Evolutionary conservation across 30 jellyfish, hydroid and myxozoan species (phyloP), one percentile per base, ranked within the genome.

Genomic region (Hydractinia echinata): DNA sequence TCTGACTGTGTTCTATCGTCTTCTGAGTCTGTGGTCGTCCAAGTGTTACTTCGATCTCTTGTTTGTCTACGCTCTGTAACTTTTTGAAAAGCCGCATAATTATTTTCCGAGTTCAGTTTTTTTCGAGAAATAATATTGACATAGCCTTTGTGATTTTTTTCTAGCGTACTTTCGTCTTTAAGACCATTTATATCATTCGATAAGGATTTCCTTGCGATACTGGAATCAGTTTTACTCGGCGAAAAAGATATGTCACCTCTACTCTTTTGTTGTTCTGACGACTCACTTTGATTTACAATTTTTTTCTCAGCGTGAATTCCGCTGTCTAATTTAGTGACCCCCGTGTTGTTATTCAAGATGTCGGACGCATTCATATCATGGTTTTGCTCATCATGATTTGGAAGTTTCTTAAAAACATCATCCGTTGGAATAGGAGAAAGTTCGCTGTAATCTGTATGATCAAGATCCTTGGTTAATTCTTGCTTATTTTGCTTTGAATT

Each of bases 11-110:
- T 6, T 7, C n/a, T 20, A 7, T 52, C 61, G 49, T 71, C 81
- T 15, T 71, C 81, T 20, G 81, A 71, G 81, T 71, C 81, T 19
- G 81, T 71, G 49, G 81, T 71, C 61, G 81, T 71, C 81, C 81
- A 71, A 71, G 81, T 71, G 61, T 71, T 71, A 52, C 81, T 71
- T 71, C 81, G 81, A 71, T 71, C 81, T 71, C 81, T 71, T 71
- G 81, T 71, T 71, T 30, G 81, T 71, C 39, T 30, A 15, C 51
- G 49, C 51, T 30, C 61, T 71, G 81, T 20, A 20, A 71, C 60
- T 71, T 71, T 71, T 71, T 71, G 39, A 50, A 64, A 64, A 20
- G 55, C 51, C 61, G 81, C 81, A 71, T 71, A 71, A n/a, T 71
- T 71, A n/a, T 48, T 71, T 30, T 71, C 81, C 81, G 49, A n/a